Evolutionary conservation across 2,888 invertebrate species (phyloP), one percentile per base, ranked within the genome.

Genomic region (Hydriomena furcata): DNA sequence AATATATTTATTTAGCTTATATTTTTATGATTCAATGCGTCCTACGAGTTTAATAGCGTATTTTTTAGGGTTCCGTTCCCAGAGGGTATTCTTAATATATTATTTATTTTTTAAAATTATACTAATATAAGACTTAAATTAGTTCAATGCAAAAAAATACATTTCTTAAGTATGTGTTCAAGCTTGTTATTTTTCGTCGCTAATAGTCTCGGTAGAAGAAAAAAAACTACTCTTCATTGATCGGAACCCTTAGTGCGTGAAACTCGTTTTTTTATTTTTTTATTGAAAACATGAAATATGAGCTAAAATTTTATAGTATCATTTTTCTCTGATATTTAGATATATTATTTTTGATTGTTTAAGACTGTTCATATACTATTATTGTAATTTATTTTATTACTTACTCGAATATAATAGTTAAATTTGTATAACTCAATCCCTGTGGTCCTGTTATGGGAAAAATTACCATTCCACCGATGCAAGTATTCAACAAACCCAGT

Each of bases 381-480:
- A 73, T 75, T 76, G 68, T 72, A 67, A 69, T 67, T 63, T 68
- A 68, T 60, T 75, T 76, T 75, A 71, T 75, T 71, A 67, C 66
- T 81, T 74, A 68, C 82, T 85, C 78, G 79, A 84, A 83, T 85
- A 79, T 72, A 72, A 53, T 53, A 58, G 65, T 74, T 31, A 13
- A 8, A 30, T 40, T 21, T 8, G 7, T 10, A 36, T 36, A 5
- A 23, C 23, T 12, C 7, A 6, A 38, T 11, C 8, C 7, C 31
- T 4, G 41, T 31, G 31, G 31, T 6, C 12, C 24, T 12, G 12
- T 13, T 20, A 30, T 20, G 1, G 31, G 41, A 24, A 24, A 23
- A 13, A 63, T 69, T 71, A 81, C 72, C 84, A 89, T 89, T 89
- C 89, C 89, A 89, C 89, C 89, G 89, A 87, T 52, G 75, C 75